phyloP scores from a whole-genome alignment of 2,113 vertebrate genomes.

The Nanger granti region DNA sequence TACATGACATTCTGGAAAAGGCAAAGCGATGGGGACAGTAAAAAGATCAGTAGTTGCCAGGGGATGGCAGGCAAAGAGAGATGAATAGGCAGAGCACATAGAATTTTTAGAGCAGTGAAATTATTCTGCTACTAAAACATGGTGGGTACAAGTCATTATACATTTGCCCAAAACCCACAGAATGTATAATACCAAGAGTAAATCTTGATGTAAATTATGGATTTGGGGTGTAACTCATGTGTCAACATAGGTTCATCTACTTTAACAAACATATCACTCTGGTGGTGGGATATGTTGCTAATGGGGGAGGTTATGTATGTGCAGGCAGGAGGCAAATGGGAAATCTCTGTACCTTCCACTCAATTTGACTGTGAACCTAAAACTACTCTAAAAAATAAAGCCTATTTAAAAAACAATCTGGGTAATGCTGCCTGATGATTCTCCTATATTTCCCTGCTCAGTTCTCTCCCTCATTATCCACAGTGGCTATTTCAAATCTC shows the following conservation, averaged over 20 bases:
- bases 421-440: neutral
- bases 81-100: neutral
- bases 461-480: neutral
- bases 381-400: neutral
- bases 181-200: neutral
- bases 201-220: neutral
- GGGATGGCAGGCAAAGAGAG: neutral
- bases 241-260: neutral
- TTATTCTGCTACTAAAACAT: neutral
- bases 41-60: neutral
- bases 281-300: neutral
- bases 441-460: neutral
- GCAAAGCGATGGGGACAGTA: neutral
- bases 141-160: neutral
- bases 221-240: neutral
- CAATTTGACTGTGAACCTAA: neutral
- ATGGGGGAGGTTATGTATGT: neutral
- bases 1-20: neutral
- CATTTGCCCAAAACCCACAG: neutral
- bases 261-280: neutral
- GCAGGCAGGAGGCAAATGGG: neutral
- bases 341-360: neutral
- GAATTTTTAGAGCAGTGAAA: neutral
- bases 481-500: conserved; percentile 14
- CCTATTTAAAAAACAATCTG: neutral